Percentiles rank a stretch among this genome's conserved stretches.
Evolutionary conservation across 2,113 vertebrate genomes (phyloP).

Genomic region (Choloepus hoffmanni): DNA sequence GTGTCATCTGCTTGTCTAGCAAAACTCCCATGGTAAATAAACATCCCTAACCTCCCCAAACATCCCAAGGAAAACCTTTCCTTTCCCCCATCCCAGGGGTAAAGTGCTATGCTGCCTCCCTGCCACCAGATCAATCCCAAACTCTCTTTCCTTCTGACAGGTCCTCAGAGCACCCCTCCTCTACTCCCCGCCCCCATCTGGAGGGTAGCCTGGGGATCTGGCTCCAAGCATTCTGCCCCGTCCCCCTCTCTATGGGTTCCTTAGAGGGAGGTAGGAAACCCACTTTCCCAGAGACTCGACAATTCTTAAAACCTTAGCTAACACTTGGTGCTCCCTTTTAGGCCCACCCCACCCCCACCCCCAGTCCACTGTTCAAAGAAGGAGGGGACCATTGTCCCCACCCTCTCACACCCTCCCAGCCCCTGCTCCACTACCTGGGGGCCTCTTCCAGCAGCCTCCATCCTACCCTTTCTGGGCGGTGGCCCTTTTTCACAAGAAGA

Average conservation of each 20-base stretch:
- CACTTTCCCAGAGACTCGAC: not conserved
- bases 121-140: not conserved
- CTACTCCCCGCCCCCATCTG: not conserved
- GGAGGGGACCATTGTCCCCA: not conserved
- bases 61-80: not conserved
- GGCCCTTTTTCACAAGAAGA: constrained; percentile 9
- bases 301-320: not conserved
- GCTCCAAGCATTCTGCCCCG: not conserved
- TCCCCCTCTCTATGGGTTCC: not conserved
- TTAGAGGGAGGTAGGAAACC: not conserved
- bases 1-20: constrained; percentile 42
- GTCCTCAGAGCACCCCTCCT: not conserved
- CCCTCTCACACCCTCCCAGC: not conserved
- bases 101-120: not conserved
- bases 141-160: not conserved
- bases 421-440: not conserved
- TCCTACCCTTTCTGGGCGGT: not conserved
- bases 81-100: not conserved
- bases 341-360: not conserved
- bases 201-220: not conserved
- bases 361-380: not conserved
- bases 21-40: not conserved
- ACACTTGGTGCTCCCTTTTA: not conserved
- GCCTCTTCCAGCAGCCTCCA: not conserved
- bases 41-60: not conserved